Evolutionary conservation across 2,888 invertebrate genomes (phyloP), one percentile per base, ranked within the genome.

Genomic region (Archaeoteleia sp.): DNA sequence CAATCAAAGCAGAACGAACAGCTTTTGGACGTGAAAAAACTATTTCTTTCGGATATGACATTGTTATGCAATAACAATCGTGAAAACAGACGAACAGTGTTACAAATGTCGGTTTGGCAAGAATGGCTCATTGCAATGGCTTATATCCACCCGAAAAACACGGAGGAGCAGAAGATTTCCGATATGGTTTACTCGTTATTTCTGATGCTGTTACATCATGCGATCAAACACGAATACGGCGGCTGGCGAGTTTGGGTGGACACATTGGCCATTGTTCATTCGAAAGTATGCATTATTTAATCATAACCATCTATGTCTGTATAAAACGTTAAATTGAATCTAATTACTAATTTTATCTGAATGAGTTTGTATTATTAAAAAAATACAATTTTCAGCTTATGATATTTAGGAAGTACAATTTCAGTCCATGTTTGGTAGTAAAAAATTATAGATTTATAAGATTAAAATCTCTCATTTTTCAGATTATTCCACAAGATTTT

Each of bases 181-280:
- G 98, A 98, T 82, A 96, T 98, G 95, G 98, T 99, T 29, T 98
- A 98, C 86, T 95, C 97, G 0, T 87, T 99, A 74, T 99, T 99
- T 87, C 90, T 97, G 9, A 97, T 98, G 95, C 87, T 99, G 65
- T 87, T 99, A 35, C 98, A 99, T 85, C 99, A 99, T 86, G 99
- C 99, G 30, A 97, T 99, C 75, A 98, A 98, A 83, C 96, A 96
- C 80, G 99, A 99, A 86, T 99, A 97, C 81, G 99, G 99, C 2
- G 99, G 99, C 9, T 99, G 99, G 99, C 88, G 99, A 65, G 99
- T 99, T 10, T 99, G 99, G 99, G 98, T 99, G 2, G 99, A 99
- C 83, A 99, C 99, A 0, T 86, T 99, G 63, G 98, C 99, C 34
- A 99, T 99, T 79, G 96, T 99, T 1, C 99, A 99, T 87, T 98